Conservation (phyloP, 2,797 vertebrate species). For the Thunnus albacares region DNA sequence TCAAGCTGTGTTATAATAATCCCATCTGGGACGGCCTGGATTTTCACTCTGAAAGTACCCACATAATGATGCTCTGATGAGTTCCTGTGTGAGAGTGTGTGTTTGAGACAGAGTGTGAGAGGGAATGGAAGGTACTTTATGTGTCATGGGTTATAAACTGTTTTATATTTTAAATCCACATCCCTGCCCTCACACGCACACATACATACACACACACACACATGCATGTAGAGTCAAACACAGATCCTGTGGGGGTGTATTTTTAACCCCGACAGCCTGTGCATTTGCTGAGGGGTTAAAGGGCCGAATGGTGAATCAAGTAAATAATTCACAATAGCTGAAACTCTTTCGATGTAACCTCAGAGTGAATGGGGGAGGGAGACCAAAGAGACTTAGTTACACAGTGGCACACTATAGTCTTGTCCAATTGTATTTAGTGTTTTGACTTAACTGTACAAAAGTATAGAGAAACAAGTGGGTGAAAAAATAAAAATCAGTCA, state of each 20-base stretch:
- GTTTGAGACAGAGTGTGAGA: constrained; percentile 18
- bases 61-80: constrained; percentile 76
- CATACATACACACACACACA: constrained; percentile 36
- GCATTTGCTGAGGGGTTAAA: constrained; percentile 86
- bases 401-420: constrained; percentile 51
- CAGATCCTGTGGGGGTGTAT: constrained; percentile 77
- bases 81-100: constrained; percentile 49
- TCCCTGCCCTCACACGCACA: constrained; percentile 42
- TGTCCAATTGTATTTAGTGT: constrained; percentile 23
- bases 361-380: constrained; percentile 67
- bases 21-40: constrained; percentile 71
- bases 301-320: constrained; percentile 80
- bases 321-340: constrained; percentile 89
- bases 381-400: constrained; percentile 61
- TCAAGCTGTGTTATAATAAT: constrained; percentile 78
- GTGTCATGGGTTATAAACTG: constrained; percentile 63
- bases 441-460: constrained; percentile 41
- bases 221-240: constrained; percentile 61
- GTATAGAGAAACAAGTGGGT: constrained; percentile 39
- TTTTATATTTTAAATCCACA: constrained; percentile 67
- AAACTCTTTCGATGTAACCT: constrained; percentile 88
- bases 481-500: constrained; percentile 10
- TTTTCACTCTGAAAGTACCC: constrained; percentile 67
- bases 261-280: constrained; percentile 82
- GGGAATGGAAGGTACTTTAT: constrained; percentile 42